Evolutionary conservation across 2,113 vertebrate species (phyloP), one percentile per base, ranked within the genome.

Genomic region (Crotalus viridis): DNA sequence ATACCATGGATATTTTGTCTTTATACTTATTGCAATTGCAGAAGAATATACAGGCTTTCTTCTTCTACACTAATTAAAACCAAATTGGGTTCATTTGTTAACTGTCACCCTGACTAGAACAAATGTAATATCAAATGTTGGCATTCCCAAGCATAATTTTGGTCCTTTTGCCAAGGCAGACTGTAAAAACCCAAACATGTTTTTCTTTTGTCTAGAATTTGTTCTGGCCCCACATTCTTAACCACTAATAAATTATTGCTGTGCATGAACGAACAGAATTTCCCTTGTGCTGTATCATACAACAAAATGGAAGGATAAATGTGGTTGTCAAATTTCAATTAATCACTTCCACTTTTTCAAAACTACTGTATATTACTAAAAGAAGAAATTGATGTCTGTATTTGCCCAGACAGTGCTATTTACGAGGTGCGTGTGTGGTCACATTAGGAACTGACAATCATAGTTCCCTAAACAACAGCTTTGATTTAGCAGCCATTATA

Each of bases 181-280:
- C 90, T 91, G 85, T 89, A 96, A 96, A 92, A 97, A 97, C 95
- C 96, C 95, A 95, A 97, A 96, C 93, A 97, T 96, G 93, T 97
- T 97, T 97, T 97, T 90, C 93, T 97, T 97, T 97, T 96, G 95
- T 96, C 95, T 96, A 97, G 96, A 96, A 96, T 97, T 95, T 96
- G 95, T 96, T 96, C 96, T 96, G 95, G 96, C 95, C 94, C 94
- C 92, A 92, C 39, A 96, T 94, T 93, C 95, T 93, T 96, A 93
- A 95, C 94, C 95, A 97, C 94, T 96, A 94, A 96, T 96, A 96
- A 95, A 94, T 95, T 95, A 95, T 87, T 94, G 93, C 90, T 48
- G 15, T 88, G 91, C 59, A 33, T 90, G 93, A 90, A 91, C 92
- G 15, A 74, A 94, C 94, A 96, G 94, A 17, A 90, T 5, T 97